Evolutionary conservation across 30 jellyfish, hydroid and myxozoan genomes (phyloP).

Genomic region (Sanderia malayensis): DNA sequence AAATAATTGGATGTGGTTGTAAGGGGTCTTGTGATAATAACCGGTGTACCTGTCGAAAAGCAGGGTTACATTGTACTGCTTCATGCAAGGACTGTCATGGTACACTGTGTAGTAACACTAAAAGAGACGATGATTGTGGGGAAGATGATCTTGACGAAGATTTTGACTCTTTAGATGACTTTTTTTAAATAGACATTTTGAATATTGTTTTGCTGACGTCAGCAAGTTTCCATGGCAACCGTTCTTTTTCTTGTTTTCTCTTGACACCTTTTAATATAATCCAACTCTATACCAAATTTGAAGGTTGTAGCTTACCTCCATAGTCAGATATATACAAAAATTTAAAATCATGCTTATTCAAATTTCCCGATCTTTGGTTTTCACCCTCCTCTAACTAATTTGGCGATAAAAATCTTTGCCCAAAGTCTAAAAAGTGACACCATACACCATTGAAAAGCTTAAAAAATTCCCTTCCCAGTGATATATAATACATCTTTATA

Average conservation of each 20-base stretch:
- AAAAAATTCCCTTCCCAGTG: background rate
- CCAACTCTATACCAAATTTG: background rate
- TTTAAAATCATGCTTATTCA: background rate
- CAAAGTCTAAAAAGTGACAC: background rate
- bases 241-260: background rate
- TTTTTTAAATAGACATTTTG: background rate
- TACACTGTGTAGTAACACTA: background rate
- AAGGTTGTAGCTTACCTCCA: background rate
- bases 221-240: constrained; percentile 2
- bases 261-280: background rate
- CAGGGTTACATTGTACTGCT: background rate
- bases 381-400: background rate
- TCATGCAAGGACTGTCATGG: background rate
- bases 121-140: background rate
- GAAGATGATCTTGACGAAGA: constrained; percentile 1
- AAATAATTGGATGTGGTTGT: background rate
- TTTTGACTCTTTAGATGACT: background rate
- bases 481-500: background rate
- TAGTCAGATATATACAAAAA: background rate
- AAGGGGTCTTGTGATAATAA: background rate
- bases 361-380: background rate
- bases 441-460: background rate
- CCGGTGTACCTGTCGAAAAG: background rate
- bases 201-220: background rate
- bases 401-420: background rate